phyloP scores from a whole-genome alignment of 2,888 invertebrate species.

The Poecilobothrus nobilitatus region DNA sequence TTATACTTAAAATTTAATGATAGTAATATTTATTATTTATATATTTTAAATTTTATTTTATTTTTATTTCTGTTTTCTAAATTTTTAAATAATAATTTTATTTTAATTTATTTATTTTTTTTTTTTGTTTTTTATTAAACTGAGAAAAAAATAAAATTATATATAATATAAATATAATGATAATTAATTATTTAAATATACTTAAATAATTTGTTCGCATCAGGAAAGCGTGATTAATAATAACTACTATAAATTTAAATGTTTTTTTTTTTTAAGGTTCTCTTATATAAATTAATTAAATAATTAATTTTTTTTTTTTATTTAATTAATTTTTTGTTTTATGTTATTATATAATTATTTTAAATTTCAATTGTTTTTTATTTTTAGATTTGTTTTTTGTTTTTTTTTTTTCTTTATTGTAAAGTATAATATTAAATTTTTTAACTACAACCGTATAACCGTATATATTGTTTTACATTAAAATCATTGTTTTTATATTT shows the following conservation, averaged over 20 bases:
- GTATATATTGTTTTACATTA: not conserved
- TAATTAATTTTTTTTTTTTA: too few relatives aligned
- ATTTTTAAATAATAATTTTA: not conserved
- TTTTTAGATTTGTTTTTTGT: not conserved
- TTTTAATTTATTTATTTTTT: not conserved
- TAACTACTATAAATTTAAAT: too few relatives aligned
- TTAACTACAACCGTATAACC: constrained; percentile 1
- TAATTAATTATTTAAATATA: too few relatives aligned
- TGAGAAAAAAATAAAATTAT: too few relatives aligned
- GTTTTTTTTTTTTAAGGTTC: too few relatives aligned
- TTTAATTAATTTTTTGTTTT: not conserved
- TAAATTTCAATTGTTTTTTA: not conserved
- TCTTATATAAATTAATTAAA: too few relatives aligned
- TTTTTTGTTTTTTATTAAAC: not conserved
- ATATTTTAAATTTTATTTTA: not conserved
- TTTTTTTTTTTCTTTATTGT: not conserved
- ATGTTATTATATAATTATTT: too few relatives aligned
- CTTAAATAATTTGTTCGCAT: too few relatives aligned
- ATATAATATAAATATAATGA: too few relatives aligned
- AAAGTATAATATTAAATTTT: not conserved
- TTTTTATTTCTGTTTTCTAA: too few relatives aligned
- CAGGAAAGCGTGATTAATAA: too few relatives aligned
- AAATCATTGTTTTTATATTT: not conserved
- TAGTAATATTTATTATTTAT: not conserved
- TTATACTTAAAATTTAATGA: constrained; percentile 1